Base-by-base conservation (phyloP, 1,140 invertebrate genomes). In the Drosophila nikananu region DNA sequence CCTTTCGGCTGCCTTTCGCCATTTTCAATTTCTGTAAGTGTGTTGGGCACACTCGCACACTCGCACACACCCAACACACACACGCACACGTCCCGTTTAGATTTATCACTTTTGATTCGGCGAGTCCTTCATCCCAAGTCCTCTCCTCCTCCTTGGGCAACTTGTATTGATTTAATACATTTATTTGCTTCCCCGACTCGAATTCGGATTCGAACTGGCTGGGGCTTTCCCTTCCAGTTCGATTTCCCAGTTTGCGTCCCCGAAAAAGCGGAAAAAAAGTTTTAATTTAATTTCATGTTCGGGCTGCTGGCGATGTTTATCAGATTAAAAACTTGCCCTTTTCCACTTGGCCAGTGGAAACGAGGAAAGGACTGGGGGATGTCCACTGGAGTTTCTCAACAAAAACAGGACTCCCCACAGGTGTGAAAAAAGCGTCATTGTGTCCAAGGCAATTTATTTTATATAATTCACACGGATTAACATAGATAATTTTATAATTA, bases 71-170 rank as follows among this genome's bases (percentile, higher is more conserved):
- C 21, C 46, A 4, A 4, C 30, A 23, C 70, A 61, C 65, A 80
- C 62, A 78, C 66, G 63, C 79, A 82, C 86, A 80, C 86, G 86
- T 90, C 79, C 86, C 73, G 76, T 52, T 86, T 90, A 90, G 86
- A 90, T 90, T 90, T 90, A 90, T 90, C 86, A 90, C 86, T 90
- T 90, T 90, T 90, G 86, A 90, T 90, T 90, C 79, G 58, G 70
- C 52, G 58, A 66, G 58, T 57, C 42, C 35, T 73, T 49, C 57
- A 42, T 30, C 35, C 61, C 23, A 58, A 49, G 37, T 27, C 58
- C 27, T 10, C 19, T 17, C n/a, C 19, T 17, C n/a, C 61, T 25
- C 35, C 30, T 64, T 39, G 51, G 44, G 62, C 19, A 67, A 66
- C 60, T 81, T 75, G 66, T 76, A 90, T 90, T 90, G 86, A 90